Base-by-base conservation (phyloP, 37 sponge, comb jelly and placozoan species). In the Mnemiopsis leidyi region DNA sequence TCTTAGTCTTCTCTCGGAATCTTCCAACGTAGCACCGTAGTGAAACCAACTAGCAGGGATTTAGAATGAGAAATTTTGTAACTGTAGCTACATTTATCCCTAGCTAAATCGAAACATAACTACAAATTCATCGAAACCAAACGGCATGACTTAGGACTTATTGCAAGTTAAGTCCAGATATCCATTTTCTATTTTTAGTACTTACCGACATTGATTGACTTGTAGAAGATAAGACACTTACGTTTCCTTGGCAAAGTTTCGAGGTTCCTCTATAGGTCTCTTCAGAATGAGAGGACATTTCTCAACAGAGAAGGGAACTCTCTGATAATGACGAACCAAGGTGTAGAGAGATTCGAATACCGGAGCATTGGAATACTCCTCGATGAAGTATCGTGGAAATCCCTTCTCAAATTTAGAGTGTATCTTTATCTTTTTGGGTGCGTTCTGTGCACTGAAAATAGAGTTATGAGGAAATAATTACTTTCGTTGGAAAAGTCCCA, bases 331-430 rank as follows among this genome's bases (percentile, higher is more conserved):
- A 16, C 93, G 93, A 28, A 97, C 95, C 36, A 99, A 95, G 7
- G 96, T 93, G 88, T 95, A 97, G 13, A 99, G 93, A 68, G 95
- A 94, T 48, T 99, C 97, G 69, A 99, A 99, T 36, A 37, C 24
- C 0, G 90, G 90, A 61, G 90, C 90, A 20, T 37, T 33, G 0
- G 90, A 37, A 29, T 38, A 40, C 20, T 85, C 90, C 90, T 85
- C 90, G 21, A 85, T 85, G n/a, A 40, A 85, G 61, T 85, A 85
- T 23, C 90, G 40, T 1, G 90, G 90, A n/a, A 85, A 85, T 5
- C 90, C 90, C 24, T 37, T 38, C 61, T 85, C 90, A 39, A 39
- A 85, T 33, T 25, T 36, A 3, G 90, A 85, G 7, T 85, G 90
- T 28, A 85, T 33, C 35, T 85, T 85, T 40, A 85, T 85, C 90